Base-by-base conservation (phyloP, 2,888 invertebrate species). In the Acleris sparsana region DNA sequence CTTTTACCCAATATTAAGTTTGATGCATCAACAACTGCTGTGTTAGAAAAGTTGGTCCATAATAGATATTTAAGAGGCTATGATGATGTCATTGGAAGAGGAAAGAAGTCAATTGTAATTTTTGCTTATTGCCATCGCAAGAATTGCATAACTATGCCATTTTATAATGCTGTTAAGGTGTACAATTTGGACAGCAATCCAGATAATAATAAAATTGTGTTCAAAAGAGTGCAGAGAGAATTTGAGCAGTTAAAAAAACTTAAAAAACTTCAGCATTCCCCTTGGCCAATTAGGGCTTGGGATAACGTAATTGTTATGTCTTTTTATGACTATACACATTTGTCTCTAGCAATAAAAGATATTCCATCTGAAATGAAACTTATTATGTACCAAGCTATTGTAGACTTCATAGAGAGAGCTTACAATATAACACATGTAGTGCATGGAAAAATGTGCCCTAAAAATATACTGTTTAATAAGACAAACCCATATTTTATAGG, bases 81-180 rank as follows among this genome's bases (percentile, higher is more conserved):
- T 39, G 48, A 25, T 18, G 9, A 64, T 16, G 6, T 64, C 4
- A 17, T 59, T 33, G 43, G 25, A 5, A 64, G 39, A 6, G 59
- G 39, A 7, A 17, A 22, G 13, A 59, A 64, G 22, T 64, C 64
- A 11, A 3, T 59, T 25, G 64, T 59, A 5, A 7, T 49, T 7
- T 3, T 16, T 58, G 63, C 63, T n/a, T n/a, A 13, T 22, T n/a
- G 25, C 22, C 44, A 56, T 11, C 17, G 22, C 13, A 6, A 43
- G 16, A 48, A 29, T 29, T 57, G 57, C 25, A 44, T 33, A 4
- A 53, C 43, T n/a, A 44, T 18, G 18, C 18, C 53, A n/a, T 13
- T 39, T 39, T 9, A 48, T 18, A 49, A 64, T 53, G 59, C 53
- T 11, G 59, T 64, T 3, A 64, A 64, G 59, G 53, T 64, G 1